Base-by-base conservation (phyloP, 2,888 invertebrate species). In the Polydrusus pterygomalis region DNA sequence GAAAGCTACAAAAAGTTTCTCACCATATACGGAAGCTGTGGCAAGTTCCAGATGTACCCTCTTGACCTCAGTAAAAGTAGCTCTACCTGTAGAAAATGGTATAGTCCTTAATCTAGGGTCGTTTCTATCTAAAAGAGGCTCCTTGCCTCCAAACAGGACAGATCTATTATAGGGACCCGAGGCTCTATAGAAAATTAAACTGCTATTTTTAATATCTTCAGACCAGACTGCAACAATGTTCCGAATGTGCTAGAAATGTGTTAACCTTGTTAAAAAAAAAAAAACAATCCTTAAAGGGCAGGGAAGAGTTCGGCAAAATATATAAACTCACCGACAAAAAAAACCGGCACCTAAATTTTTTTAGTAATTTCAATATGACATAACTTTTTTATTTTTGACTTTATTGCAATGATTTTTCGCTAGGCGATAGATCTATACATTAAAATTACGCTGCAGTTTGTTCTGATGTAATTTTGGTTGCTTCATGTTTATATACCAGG, bases 71-170 rank as follows among this genome's bases (percentile, higher is more conserved):
- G 91, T 93, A 81, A 92, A 94, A 0, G 95, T 95, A 0, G 97
- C 94, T 80, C 95, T 90, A 80, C 93, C 89, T 0, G 96, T 96
- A 0, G 94, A 93, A 87, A 97, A 96, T 0, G 97, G 96, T 78
- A 97, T 90, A 18, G 90, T 91, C 79, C 94, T 87, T 9, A 95
- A 85, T 75, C 94, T 88, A 0, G 87, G 81, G 83, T 95, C 94
- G 3, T 88, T 90, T 80, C 90, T 90, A 77, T 90, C 89, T 13
- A 96, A 85, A 0, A 93, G 90, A 0, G 95, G 93, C 70, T 89
- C 90, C 84, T 93, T 93, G 0, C 95, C 95, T 11, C 91, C 90
- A 84, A 95, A 96, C 56, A 97, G 87, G 0, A 95, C 91, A 0
- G 90, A 89, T 80, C 93, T 91, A 86, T 95, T 95, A 51, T 89